phyloP scores from a whole-genome alignment of 2,888 invertebrate species.

The Byasa hedistus region DNA sequence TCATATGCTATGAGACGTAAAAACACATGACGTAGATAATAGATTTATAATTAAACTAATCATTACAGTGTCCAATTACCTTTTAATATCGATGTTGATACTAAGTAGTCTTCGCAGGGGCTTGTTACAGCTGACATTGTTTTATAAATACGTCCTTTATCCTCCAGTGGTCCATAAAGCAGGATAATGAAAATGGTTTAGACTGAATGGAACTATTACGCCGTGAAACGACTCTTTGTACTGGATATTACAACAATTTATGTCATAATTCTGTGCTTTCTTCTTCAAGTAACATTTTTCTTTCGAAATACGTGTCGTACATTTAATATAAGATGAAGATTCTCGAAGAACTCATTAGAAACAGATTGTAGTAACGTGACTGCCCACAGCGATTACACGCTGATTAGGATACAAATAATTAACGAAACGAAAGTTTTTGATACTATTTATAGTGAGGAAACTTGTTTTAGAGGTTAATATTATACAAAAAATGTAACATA shows the following conservation, averaged over 20 bases:
- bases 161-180: slow-evolving; percentile 27
- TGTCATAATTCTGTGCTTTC: slow-evolving; percentile 13
- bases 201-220: slow-evolving; percentile 24
- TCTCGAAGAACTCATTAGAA: neutral
- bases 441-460: no score
- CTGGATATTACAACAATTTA: slow-evolving; percentile 20
- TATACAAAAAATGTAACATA: no score
- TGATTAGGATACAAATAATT: no score
- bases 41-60: neutral
- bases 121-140: slow-evolving; percentile 22
- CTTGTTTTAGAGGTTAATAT: no score
- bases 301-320: neutral
- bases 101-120: slow-evolving; percentile 4
- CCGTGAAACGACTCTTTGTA: slow-evolving; percentile 24
- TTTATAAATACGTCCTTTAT: slow-evolving; percentile 24
- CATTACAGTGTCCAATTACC: neutral
- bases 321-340: neutral
- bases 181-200: slow-evolving; percentile 27
- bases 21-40: no score
- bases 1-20: no score
- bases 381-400: no score
- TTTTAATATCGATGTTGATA: slow-evolving; percentile 10
- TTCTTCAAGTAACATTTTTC: neutral
- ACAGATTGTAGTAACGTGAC: no score
- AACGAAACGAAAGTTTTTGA: no score